Conservation (phyloP, 2,888 invertebrate species). For the Invenusta paracnida region DNA sequence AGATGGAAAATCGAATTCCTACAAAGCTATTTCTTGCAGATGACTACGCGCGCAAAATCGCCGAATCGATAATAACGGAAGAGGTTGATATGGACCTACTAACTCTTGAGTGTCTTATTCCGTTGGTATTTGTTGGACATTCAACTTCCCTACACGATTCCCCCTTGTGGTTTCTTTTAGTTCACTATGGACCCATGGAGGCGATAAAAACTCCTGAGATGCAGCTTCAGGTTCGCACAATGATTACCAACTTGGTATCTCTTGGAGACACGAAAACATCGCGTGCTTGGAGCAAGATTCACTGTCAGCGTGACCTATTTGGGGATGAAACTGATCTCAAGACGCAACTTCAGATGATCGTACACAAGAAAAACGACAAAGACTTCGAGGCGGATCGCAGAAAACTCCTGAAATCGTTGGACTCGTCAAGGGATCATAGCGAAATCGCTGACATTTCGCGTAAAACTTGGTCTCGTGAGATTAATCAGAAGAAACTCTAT, state of each 20-base stretch:
- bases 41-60: neutral
- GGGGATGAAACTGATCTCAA: neutral
- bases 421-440: neutral
- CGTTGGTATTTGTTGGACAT: neutral
- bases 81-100: neutral
- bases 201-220: neutral
- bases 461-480: neutral
- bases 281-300: neutral
- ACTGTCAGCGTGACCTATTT: neutral
- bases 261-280: neutral
- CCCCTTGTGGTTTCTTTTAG: neutral
- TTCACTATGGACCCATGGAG: slow-evolving; percentile 8
- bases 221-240: neutral
- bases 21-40: neutral
- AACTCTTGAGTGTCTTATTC: neutral
- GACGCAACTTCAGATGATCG: neutral
- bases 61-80: neutral
- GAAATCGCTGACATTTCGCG: neutral
- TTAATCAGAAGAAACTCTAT: neutral
- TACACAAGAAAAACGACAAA: neutral
- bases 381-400: neutral
- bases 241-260: neutral
- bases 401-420: neutral
- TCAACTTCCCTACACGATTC: neutral
- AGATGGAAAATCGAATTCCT: neutral